Evolutionary conservation across 2,888 invertebrate species (phyloP).

Genomic region (Lumbricus terrestris): DNA sequence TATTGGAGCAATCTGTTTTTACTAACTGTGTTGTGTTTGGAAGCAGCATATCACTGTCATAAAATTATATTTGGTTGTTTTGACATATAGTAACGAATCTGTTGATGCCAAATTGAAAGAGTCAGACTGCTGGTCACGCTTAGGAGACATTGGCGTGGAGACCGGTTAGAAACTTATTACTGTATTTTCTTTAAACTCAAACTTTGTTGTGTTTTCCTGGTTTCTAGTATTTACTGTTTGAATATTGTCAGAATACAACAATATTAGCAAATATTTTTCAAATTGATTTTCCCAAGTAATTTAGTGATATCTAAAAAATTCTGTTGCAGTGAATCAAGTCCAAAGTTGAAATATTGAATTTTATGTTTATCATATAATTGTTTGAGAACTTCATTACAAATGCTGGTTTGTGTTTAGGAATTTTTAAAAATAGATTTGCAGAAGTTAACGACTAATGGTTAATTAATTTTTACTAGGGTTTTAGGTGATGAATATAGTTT

Average conservation of each 20-base stretch:
- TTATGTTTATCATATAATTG: background rate
- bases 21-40: background rate
- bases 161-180: slow-evolving; percentile 55
- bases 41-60: background rate
- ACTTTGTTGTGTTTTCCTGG: background rate
- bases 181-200: background rate
- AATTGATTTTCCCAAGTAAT: background rate
- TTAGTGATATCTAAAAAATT: background rate
- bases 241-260: background rate
- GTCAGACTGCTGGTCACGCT: slow-evolving; percentile 78
- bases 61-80: background rate
- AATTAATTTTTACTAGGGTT: too few relatives aligned
- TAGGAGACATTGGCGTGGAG: slow-evolving; percentile 90
- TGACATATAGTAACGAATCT: background rate
- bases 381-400: background rate
- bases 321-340: background rate
- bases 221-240: background rate
- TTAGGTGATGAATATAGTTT: too few relatives aligned
- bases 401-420: too few relatives aligned
- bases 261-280: background rate
- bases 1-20: background rate
- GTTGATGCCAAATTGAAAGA: slow-evolving; percentile 60
- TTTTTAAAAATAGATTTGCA: too few relatives aligned
- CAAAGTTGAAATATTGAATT: background rate
- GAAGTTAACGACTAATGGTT: too few relatives aligned